These are phyloP conservation scores for Synchiropus splendidus DNA, from an alignment of 2,113 vertebrate species.

Conservation along the genomic window DNA sequence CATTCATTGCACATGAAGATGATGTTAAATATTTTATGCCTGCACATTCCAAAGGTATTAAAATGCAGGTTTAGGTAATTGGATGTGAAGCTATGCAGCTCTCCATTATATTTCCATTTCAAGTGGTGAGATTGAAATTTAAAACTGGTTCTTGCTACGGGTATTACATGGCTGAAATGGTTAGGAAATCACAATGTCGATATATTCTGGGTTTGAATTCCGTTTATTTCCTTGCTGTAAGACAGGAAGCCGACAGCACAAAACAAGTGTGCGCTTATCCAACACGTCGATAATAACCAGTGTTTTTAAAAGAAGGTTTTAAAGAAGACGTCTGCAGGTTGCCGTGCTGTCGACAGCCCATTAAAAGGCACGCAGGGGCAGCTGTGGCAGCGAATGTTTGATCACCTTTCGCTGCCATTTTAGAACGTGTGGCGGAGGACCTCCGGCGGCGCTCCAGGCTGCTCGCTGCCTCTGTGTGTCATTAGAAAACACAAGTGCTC, in stretches of 20 bases:
- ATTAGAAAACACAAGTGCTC: conserved; percentile 11
- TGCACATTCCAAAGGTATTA: conserved; percentile 13
- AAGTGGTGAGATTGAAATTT: conserved; percentile 18
- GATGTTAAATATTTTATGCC: conserved; percentile 26
- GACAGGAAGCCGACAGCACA: too few relatives aligned
- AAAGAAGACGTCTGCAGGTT: too few relatives aligned
- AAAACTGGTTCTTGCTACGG: too few relatives aligned
- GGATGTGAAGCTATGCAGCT: conserved; percentile 21
- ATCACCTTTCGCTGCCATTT: conserved; percentile 21
- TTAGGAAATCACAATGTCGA: too few relatives aligned
- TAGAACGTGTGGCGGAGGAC: conserved; percentile 21
- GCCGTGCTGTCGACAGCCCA: conserved; percentile 11
- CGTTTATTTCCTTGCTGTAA: too few relatives aligned
- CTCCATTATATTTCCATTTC: conserved; percentile 29
- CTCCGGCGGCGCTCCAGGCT: conserved; percentile 30
- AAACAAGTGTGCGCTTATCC: too few relatives aligned
- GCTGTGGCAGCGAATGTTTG: conserved; percentile 14
- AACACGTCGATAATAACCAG: too few relatives aligned
- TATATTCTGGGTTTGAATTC: too few relatives aligned
- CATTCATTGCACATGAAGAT: conserved; percentile 16
- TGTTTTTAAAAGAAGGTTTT: too few relatives aligned
- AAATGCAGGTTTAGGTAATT: conserved; percentile 33
- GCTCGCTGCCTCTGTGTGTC: conserved; percentile 8
- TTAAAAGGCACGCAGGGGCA: conserved; percentile 31
- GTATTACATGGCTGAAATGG: too few relatives aligned